phyloP scores from a whole-genome alignment of 2,888 invertebrate species.

The Cryptocheilus praepositus region DNA sequence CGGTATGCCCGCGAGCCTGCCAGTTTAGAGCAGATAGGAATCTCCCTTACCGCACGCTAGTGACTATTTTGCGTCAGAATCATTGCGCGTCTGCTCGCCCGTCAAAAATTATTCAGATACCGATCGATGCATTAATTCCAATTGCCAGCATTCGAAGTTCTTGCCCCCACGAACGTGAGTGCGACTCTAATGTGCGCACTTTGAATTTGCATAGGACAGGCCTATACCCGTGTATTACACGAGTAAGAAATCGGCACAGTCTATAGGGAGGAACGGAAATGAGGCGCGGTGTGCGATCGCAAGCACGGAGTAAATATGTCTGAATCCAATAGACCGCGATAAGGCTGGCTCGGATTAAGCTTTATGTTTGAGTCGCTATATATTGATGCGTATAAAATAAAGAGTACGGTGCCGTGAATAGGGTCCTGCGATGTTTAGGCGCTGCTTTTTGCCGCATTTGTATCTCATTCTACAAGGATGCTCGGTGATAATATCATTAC shows the following conservation, averaged over 20 bases:
- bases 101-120: slow-evolving; percentile 26
- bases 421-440: no score
- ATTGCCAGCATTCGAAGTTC: slow-evolving; percentile 22
- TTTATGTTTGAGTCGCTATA: no score
- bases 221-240: slow-evolving; percentile 11
- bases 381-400: no score
- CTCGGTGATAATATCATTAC: no score
- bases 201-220: slow-evolving; percentile 39
- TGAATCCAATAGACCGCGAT: no score
- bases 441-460: not conserved
- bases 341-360: no score
- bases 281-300: no score
- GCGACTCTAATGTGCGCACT: slow-evolving; percentile 18
- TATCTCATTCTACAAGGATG: no score
- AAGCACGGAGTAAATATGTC: no score
- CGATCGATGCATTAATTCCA: slow-evolving; percentile 21
- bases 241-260: slow-evolving; percentile 29
- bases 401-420: no score
- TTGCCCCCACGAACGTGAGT: slow-evolving; percentile 7
- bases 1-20: no score
- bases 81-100: slow-evolving; percentile 17
- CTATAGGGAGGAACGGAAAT: slow-evolving; percentile 1
- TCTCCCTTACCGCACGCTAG: slow-evolving; percentile 14
- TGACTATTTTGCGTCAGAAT: slow-evolving; percentile 19
- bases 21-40: no score